A percentile compares a stretch with the other conserved stretches of the same genome.
These are phyloP conservation scores for Ectemnius lituratus DNA, from an alignment of 2,888 invertebrate species.

Conservation along the genomic window DNA sequence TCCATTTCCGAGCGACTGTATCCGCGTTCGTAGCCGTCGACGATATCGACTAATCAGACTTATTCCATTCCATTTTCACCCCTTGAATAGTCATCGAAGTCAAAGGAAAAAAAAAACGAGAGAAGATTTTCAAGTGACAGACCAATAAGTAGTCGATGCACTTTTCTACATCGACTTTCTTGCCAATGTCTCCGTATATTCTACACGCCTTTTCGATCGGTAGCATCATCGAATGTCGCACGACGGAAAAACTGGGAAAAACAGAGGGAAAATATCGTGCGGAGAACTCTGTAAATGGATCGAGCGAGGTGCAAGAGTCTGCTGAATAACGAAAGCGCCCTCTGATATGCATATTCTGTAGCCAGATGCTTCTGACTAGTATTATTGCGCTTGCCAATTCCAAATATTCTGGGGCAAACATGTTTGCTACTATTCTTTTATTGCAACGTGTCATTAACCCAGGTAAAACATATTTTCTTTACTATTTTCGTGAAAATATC, in stretches of 20 bases:
- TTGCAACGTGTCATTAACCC: no score
- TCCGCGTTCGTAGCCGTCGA: slow-evolving; percentile 8
- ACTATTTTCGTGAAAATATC: no score
- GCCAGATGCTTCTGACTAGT: no score
- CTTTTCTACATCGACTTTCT: slow-evolving; percentile 32
- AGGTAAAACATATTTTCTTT: no score
- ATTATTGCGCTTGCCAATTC: no score
- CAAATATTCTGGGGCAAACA: no score
- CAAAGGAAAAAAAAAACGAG: slow-evolving; percentile 30
- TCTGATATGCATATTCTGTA: no score
- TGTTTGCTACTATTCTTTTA: no score
- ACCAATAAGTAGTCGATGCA: slow-evolving; percentile 47
- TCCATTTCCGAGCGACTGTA: slow-evolving; percentile 30
- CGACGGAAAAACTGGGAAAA: no score
- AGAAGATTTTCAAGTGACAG: slow-evolving; percentile 9
- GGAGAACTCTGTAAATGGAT: slow-evolving; percentile 9
- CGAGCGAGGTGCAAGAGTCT: slow-evolving; percentile 1
- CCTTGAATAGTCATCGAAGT: slow-evolving; percentile 43
- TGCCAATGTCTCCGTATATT: not conserved
- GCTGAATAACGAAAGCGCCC: slow-evolving; percentile 11
- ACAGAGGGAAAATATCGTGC: slow-evolving; percentile 14
- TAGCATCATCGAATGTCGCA: slow-evolving; percentile 18
- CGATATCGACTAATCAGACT: slow-evolving; percentile 29
- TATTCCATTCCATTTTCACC: slow-evolving; percentile 27
- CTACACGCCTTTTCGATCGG: slow-evolving; percentile 44